Evolutionary conservation across 2,888 invertebrate species (phyloP).

Genomic region (Dascillus cervinus): DNA sequence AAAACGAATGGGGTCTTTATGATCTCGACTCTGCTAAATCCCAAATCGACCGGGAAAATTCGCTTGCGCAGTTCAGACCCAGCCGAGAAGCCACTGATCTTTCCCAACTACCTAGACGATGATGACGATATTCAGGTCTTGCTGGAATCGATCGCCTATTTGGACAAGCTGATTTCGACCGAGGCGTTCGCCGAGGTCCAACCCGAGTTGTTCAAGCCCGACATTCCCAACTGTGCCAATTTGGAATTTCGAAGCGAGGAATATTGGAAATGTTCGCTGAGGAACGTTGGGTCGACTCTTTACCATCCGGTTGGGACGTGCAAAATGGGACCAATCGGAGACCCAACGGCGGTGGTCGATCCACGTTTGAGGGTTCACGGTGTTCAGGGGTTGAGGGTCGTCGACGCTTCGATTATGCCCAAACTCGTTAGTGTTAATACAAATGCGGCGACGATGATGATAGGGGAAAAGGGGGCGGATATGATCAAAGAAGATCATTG

Average conservation of each 20-base stretch:
- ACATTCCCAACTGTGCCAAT: conserved; percentile 33
- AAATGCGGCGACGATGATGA: conserved; percentile 43
- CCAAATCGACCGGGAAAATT: conserved; percentile 48
- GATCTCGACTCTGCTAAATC: conserved; percentile 39
- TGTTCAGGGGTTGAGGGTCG: conserved; percentile 57
- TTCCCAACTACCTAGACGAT: conserved; percentile 55
- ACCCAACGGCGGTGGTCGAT: conserved; percentile 68
- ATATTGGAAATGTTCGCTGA: conserved; percentile 49
- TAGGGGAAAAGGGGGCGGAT: conserved; percentile 46
- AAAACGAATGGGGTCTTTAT: background rate
- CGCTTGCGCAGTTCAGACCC: conserved; percentile 49
- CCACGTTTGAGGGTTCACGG: conserved; percentile 59
- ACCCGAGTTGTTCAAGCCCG: conserved; percentile 33
- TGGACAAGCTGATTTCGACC: conserved; percentile 39
- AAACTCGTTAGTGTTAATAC: conserved; percentile 53
- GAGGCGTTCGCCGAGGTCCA: conserved; percentile 36
- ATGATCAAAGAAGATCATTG: conserved; percentile 39
- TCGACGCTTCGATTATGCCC: conserved; percentile 82
- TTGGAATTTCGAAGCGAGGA: conserved; percentile 31
- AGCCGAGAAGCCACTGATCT: conserved; percentile 50
- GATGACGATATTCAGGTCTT: conserved; percentile 44
- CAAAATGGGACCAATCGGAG: conserved; percentile 69
- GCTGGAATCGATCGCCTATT: conserved; percentile 43
- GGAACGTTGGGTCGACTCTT: conserved; percentile 12
- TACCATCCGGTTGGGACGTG: conserved; percentile 37